phyloP scores from a whole-genome alignment of 2,797 vertebrate species.

The Myiotriccus ornatus region DNA sequence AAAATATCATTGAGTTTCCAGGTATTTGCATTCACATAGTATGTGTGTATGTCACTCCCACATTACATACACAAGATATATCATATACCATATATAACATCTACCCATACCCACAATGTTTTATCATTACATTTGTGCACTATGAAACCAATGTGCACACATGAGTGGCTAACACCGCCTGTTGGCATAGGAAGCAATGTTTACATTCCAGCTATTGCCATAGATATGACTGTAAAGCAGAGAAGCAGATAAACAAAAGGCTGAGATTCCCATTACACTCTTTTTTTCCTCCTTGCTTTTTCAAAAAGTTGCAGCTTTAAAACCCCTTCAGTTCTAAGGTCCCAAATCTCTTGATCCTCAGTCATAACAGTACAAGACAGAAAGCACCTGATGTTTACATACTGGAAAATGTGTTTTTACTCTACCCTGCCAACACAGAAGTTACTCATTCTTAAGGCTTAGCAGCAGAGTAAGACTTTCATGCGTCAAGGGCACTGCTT shows the following conservation, averaged over 20 bases:
- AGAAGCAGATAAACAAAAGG: conserved; percentile 14
- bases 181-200: background rate
- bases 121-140: background rate
- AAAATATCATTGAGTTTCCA: background rate
- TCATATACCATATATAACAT: background rate
- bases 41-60: accelerated
- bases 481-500: background rate
- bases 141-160: background rate
- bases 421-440: conserved; percentile 2
- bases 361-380: background rate
- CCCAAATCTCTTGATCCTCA: background rate
- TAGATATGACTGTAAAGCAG: background rate
- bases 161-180: background rate
- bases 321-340: background rate
- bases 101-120: background rate
- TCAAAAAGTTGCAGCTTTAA: background rate
- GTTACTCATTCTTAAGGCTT: background rate
- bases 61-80: background rate
- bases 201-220: background rate
- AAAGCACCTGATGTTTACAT: conserved; percentile 18
- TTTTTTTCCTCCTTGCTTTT: background rate
- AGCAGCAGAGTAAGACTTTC: background rate
- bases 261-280: background rate
- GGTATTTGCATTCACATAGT: background rate
- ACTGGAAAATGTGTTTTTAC: background rate